A percentile compares a stretch with the other conserved stretches of the same genome.
phyloP scores from a whole-genome alignment of 1,140 invertebrate genomes.

The Listronotus bonariensis region DNA sequence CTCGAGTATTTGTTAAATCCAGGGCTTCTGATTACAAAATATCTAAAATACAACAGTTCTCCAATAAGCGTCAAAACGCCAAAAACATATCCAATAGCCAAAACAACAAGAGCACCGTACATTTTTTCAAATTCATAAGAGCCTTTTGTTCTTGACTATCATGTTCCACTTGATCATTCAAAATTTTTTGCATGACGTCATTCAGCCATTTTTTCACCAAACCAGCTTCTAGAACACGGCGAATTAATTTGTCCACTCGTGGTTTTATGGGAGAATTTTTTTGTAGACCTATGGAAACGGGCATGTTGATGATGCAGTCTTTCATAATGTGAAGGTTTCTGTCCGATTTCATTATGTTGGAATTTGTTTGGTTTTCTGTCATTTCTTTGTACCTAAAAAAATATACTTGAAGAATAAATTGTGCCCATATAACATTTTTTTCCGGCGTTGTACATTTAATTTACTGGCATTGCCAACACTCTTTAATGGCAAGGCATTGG shows the following conservation, averaged over 20 bases:
- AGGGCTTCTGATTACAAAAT: slow-evolving; percentile 67
- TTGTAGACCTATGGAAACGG: slow-evolving; percentile 75
- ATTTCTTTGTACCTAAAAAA: no score
- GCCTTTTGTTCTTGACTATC: slow-evolving; percentile 63
- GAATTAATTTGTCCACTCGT: slow-evolving; percentile 68
- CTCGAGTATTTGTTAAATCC: slow-evolving; percentile 69
- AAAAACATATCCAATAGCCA: slow-evolving; percentile 69
- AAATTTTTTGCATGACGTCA: slow-evolving; percentile 67
- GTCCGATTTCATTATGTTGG: slow-evolving; percentile 48
- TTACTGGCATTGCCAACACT: no score
- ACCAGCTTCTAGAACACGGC: slow-evolving; percentile 72
- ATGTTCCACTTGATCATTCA: slow-evolving; percentile 50
- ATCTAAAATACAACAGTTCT: slow-evolving; percentile 70
- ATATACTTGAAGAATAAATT: no score
- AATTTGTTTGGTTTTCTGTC: slow-evolving; percentile 3
- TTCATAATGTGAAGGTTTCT: slow-evolving; percentile 77
- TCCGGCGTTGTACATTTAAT: no score
- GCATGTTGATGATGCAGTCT: slow-evolving; percentile 79
- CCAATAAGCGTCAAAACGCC: slow-evolving; percentile 61
- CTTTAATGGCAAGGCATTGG: no score
- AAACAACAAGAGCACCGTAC: slow-evolving; percentile 72
- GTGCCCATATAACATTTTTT: no score
- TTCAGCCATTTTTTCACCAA: slow-evolving; percentile 78
- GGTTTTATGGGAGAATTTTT: slow-evolving; percentile 80
- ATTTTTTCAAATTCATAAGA: slow-evolving; percentile 74